Evolutionary conservation across 2,888 invertebrate genomes (phyloP).

Genomic region (Myopa tessellatipennis): DNA sequence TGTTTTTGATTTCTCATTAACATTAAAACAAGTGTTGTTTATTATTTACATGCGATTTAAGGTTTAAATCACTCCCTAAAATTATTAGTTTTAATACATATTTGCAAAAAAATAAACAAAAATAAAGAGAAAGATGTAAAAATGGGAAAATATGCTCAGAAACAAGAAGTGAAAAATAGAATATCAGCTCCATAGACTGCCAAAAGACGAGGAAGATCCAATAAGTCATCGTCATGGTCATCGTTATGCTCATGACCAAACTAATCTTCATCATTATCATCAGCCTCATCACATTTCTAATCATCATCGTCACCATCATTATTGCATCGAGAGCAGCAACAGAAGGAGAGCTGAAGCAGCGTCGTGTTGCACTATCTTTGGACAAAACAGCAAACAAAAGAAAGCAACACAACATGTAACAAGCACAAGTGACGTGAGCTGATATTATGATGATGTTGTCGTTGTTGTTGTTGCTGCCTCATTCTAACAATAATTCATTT

Average conservation of each 20-base stretch:
- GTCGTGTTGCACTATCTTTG: slow-evolving; percentile 32
- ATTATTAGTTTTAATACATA: too few species aligned
- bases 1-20: not conserved
- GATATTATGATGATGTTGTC: not conserved
- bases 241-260: not conserved
- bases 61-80: too few species aligned
- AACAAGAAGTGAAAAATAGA: not conserved
- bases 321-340: not conserved
- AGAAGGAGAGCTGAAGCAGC: not conserved
- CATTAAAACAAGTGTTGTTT: not conserved
- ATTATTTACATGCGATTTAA: not conserved
- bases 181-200: not conserved
- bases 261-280: not conserved
- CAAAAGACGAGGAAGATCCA: not conserved
- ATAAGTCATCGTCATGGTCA: not conserved
- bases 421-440: slow-evolving; percentile 30
- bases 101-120: not conserved
- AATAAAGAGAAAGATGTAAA: not conserved
- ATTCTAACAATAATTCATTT: slow-evolving; percentile 34
- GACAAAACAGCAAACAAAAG: not conserved
- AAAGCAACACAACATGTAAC: slow-evolving; percentile 6
- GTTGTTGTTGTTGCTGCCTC: not conserved
- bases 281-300: not conserved
- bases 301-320: not conserved
- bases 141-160: not conserved